Evolutionary conservation across 2,797 vertebrate genomes (phyloP).

Genomic region (Geotrypetes seraphini): DNA sequence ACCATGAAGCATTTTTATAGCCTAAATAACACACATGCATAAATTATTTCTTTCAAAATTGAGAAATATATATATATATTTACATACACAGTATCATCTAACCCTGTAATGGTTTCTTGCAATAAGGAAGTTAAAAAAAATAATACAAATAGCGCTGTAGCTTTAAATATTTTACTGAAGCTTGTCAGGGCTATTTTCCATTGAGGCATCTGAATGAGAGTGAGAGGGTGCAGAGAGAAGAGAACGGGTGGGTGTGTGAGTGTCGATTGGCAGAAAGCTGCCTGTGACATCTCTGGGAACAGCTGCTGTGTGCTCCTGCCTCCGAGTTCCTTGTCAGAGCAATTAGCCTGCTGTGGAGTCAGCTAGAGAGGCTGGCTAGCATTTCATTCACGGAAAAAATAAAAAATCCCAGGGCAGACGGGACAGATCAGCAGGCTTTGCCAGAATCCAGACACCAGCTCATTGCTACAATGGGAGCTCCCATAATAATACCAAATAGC

Average conservation of each 20-base stretch:
- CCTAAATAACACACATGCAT: too few species aligned
- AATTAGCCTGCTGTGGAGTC: slow-evolving; percentile 51
- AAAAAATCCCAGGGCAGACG: slow-evolving; percentile 37
- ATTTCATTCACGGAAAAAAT: slow-evolving; percentile 18
- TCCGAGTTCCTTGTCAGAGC: slow-evolving; percentile 55
- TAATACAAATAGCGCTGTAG: slow-evolving; percentile 28
- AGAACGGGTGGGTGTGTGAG: slow-evolving; percentile 28
- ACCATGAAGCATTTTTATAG: too few species aligned
- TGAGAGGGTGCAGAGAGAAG: slow-evolving; percentile 18
- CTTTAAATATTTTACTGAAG: slow-evolving; percentile 45
- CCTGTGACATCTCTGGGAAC: slow-evolving; percentile 57
- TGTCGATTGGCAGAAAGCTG: slow-evolving; percentile 51
- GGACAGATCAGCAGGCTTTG: slow-evolving; percentile 38
- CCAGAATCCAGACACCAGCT: too few species aligned
- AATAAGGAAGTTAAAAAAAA: too few species aligned
- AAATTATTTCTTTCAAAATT: too few species aligned
- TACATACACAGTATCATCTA: too few species aligned
- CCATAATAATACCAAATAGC: slow-evolving; percentile 34
- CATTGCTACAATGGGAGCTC: slow-evolving; percentile 40
- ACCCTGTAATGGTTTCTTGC: too few species aligned
- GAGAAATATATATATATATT: too few species aligned
- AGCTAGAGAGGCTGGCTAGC: slow-evolving; percentile 22
- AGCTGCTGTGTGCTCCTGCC: slow-evolving; percentile 57
- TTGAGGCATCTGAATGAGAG: slow-evolving; percentile 52
- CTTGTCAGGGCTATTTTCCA: slow-evolving; percentile 47